Conservation (phyloP, 2,797 vertebrate species). For the Chelon auratus region DNA sequence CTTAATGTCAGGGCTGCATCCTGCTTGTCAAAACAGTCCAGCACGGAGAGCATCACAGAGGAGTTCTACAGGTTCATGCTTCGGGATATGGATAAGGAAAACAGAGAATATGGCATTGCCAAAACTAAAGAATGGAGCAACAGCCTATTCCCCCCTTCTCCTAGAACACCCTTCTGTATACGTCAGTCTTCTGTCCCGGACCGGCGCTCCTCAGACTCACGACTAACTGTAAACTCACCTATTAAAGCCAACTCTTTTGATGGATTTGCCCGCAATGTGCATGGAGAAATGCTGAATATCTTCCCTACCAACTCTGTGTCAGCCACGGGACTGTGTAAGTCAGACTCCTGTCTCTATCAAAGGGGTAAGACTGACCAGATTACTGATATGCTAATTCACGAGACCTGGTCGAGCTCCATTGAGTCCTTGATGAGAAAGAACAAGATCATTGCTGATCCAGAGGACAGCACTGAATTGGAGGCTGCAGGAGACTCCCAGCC, state of each 20-base stretch:
- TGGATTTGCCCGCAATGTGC: conserved; percentile 89
- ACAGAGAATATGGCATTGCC: conserved; percentile 85
- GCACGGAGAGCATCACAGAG: conserved; percentile 98
- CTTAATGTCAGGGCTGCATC: conserved; percentile 88
- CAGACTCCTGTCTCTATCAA: conserved; percentile 96
- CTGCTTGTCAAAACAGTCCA: conserved; percentile 97
- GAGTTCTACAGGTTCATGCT: conserved; percentile 98
- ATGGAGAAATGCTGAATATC: conserved; percentile 87
- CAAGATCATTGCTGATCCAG: conserved; percentile 91
- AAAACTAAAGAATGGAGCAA: conserved; percentile 92
- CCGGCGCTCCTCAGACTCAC: conserved; percentile 87
- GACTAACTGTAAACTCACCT: conserved; percentile 90
- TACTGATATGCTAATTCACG: conserved; percentile 95
- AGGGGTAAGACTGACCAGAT: conserved; percentile 91
- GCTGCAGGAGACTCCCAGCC: conserved; percentile 81
- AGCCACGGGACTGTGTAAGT: conserved; percentile 92
- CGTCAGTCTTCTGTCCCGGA: conserved; percentile 95
- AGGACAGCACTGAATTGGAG: conserved; percentile 82
- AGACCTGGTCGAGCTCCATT: conserved; percentile 97
- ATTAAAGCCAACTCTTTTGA: conserved; percentile 98
- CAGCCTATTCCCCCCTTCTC: conserved; percentile 88
- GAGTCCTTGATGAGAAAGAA: conserved; percentile 98
- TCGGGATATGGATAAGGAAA: conserved; percentile 92
- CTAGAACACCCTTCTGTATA: conserved; percentile 89
- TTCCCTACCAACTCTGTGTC: conserved; percentile 85